These are phyloP conservation scores for Drosophila demipolita DNA, from an alignment of 2,888 invertebrate species.

Conservation along the genomic window DNA sequence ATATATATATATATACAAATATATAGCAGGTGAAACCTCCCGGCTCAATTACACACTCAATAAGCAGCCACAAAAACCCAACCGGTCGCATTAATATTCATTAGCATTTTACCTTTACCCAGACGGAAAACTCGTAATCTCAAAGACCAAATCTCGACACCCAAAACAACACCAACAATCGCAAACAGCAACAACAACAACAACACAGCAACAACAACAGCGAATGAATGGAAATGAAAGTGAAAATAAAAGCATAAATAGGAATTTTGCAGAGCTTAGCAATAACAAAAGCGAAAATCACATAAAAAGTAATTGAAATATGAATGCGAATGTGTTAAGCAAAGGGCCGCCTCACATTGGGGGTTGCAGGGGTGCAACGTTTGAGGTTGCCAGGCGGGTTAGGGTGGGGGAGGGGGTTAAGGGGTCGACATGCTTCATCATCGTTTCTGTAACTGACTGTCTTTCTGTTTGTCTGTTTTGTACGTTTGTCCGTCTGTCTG, in stretches of 20 bases:
- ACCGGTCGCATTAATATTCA: conserved; percentile 74
- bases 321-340: conserved; percentile 71
- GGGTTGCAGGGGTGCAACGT: conserved; percentile 18
- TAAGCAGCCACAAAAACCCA: conserved; percentile 68
- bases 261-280: conserved; percentile 67
- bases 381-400: background rate
- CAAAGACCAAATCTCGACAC: conserved; percentile 77
- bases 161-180: conserved; percentile 53
- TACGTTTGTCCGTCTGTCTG: background rate
- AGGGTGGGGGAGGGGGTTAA: background rate
- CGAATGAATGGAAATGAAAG: conserved; percentile 63
- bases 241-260: conserved; percentile 70
- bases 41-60: conserved; percentile 77
- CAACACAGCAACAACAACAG: conserved; percentile 14
- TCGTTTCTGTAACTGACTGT: conserved; percentile 36
- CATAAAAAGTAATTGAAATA: conserved; percentile 82
- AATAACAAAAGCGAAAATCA: conserved; percentile 77
- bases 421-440: conserved; percentile 48
- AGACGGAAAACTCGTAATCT: conserved; percentile 58
- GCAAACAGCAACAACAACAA: conserved; percentile 27
- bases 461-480: background rate
- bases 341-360: conserved; percentile 4
- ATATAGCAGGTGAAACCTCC: background rate
- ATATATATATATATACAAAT: background rate
- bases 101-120: conserved; percentile 68